Conservation (phyloP, 2,113 vertebrate species). For the Piaya cayana region DNA sequence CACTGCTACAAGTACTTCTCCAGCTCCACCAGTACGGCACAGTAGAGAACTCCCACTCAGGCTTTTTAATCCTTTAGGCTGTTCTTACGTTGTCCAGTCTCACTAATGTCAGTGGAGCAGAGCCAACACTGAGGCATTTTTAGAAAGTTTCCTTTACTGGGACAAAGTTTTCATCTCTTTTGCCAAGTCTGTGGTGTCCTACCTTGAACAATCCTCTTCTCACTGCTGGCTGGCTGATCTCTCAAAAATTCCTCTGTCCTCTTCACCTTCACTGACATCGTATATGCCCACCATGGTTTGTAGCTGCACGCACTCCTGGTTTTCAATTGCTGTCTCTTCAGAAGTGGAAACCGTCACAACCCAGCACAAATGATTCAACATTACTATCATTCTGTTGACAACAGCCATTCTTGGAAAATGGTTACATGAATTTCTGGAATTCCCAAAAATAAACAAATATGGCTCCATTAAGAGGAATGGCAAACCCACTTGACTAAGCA, state of each 20-base stretch:
- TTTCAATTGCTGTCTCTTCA: neutral
- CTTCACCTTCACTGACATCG: neutral
- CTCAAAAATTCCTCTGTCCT: neutral
- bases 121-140: conserved; percentile 34
- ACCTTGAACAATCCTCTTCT: conserved; percentile 16
- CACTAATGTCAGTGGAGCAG: neutral
- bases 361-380: neutral
- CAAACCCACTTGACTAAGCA: conserved; percentile 12
- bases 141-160: conserved; percentile 16
- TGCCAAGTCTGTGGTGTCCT: neutral
- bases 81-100: neutral
- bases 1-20: neutral
- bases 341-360: neutral
- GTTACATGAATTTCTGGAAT: conserved; percentile 18
- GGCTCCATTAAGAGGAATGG: neutral
- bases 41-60: neutral
- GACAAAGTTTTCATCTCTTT: neutral
- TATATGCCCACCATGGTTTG: neutral
- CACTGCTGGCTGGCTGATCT: neutral
- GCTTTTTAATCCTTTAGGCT: conserved; percentile 34
- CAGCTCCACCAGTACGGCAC: neutral
- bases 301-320: neutral
- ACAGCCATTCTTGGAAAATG: conserved; percentile 28
- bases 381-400: neutral
- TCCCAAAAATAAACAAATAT: conserved; percentile 23